A percentile compares a stretch with the other conserved stretches of the same genome.
These are phyloP conservation scores for Calidris pygmaea DNA, from an alignment of 2,113 vertebrate genomes.

Conservation along the genomic window DNA sequence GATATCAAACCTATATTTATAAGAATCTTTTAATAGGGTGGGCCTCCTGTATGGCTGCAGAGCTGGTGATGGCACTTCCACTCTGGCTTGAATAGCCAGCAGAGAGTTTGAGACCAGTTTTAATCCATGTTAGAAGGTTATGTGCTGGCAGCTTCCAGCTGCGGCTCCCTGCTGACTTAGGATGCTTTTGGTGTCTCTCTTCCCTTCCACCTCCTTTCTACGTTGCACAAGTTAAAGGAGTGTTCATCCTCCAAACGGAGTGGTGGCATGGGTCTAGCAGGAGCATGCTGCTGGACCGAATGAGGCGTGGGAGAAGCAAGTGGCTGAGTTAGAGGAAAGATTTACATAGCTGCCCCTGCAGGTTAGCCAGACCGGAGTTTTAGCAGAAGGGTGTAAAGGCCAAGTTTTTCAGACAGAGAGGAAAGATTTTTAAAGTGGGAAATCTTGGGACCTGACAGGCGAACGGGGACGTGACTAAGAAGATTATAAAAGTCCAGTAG, in stretches of 20 bases:
- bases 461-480: not conserved
- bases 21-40: not conserved
- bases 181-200: not conserved
- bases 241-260: rapidly evolving
- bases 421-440: not conserved
- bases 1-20: not conserved
- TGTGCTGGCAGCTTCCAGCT: not conserved
- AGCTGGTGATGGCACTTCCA: not conserved
- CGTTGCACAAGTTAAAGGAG: rapidly evolving
- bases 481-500: not conserved
- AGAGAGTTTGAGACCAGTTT: not conserved
- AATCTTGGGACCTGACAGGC: not conserved
- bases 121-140: not conserved
- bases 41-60: not conserved
- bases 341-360: not conserved
- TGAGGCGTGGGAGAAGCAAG: not conserved
- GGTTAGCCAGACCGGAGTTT: not conserved
- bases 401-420: not conserved
- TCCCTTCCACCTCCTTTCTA: not conserved
- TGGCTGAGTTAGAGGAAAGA: not conserved
- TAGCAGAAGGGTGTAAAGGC: not conserved
- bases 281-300: rapidly evolving
- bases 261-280: not conserved
- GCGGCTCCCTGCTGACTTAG: rapidly evolving
- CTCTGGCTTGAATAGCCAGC: not conserved